Base-by-base conservation (phyloP, 2,888 invertebrate species). In the Oligia strigilis region DNA sequence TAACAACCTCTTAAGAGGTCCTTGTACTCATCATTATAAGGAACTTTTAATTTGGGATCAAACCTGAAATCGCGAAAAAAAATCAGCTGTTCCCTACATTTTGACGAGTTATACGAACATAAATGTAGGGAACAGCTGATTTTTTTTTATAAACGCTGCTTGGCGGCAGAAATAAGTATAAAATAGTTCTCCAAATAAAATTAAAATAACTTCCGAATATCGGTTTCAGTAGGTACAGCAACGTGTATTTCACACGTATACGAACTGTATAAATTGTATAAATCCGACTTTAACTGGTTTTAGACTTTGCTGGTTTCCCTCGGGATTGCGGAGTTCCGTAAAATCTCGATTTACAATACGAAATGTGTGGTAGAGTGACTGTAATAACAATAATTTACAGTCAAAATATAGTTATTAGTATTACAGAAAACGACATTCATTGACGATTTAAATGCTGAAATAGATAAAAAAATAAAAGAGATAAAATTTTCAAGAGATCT, bases 271-370 rank as follows among this genome's bases (percentile, higher is more conserved):
- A 83, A 82, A 86, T 83, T 86, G 55, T 77, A 52, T 23, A 62
- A 86, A 86, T 77, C 72, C 58, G 70, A 82, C 86, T 62, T 82
- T 86, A 62, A 86, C 40, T 73, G 65, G 60, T 55, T 73, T 82
- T 66, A 62, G 65, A 73, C n/a, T 77, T 43, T 29, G 29, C 55
- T 9, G n/a, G 17, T 19, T 73, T 64, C 77, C 55, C 58, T 6
- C 13, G 58, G 58, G 66, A 67, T 70, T 71, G n/a, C 23, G 5
- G 40, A 36, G 40, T 64, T 80, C 9, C 40, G 67, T 52, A 40
- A 80, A 82, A 52, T 80, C 55, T 64, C n/a, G n/a, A 72, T 49
- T 84, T 23, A 62, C 17, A 77, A 36, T 64, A 49, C 13, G 17
- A 40, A 52, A 23, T 29, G 4, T 43, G 2, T 58, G 2, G 17